A percentile compares a stretch with the other conserved stretches of the same genome.
Conservation (phyloP, 1,140 invertebrate species). For the Cyrtorhinus lividipennis region DNA sequence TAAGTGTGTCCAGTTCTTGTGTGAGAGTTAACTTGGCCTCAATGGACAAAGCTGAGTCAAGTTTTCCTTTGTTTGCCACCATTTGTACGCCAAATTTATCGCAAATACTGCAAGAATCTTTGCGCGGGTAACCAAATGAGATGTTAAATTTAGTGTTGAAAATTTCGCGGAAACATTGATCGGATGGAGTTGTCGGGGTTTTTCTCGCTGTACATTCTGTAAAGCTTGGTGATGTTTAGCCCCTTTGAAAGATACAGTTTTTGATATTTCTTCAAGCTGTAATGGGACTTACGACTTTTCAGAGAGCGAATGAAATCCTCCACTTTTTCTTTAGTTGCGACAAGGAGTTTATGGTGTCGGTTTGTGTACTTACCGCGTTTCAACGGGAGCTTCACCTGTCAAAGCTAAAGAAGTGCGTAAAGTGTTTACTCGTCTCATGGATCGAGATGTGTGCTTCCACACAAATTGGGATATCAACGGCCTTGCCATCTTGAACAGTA, state of each 20-base stretch:
- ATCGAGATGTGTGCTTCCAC: background rate
- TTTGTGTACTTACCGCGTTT: background rate
- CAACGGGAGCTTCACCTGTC: background rate
- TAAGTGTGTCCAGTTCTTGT: background rate
- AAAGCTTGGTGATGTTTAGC: background rate
- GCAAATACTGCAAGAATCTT: slow-evolving; percentile 15
- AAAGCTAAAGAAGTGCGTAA: background rate
- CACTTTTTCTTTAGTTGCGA: background rate
- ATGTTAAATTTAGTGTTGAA: slow-evolving; percentile 18
- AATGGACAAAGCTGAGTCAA: no score
- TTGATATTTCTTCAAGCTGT: background rate
- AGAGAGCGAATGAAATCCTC: background rate
- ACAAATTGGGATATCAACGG: background rate
- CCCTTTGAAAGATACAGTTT: background rate
- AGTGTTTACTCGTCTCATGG: background rate
- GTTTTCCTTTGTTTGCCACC: background rate
- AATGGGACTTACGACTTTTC: background rate
- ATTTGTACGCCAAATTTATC: slow-evolving; percentile 14
- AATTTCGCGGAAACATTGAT: background rate
- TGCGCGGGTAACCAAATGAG: slow-evolving; percentile 17
- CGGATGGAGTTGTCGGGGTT: background rate
- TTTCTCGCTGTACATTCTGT: background rate
- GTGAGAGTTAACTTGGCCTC: background rate
- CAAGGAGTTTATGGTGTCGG: background rate
- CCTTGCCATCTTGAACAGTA: no score